Conservation (phyloP, 2,113 vertebrate species). For the Polypterus senegalus region DNA sequence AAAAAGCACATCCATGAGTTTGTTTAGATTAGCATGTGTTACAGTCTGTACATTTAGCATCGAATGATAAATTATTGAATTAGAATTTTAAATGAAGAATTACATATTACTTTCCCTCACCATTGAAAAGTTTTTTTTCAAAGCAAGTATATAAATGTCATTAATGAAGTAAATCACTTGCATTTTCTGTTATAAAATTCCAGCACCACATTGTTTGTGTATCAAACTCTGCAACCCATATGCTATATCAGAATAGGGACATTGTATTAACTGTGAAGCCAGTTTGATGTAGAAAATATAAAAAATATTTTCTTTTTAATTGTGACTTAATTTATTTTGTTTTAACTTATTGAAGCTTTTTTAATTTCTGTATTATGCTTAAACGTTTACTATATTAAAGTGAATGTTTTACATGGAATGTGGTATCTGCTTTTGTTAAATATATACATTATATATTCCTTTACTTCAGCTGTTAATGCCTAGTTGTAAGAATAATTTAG, state of each 20-base stretch:
- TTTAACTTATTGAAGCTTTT: no score
- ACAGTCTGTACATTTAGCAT: no score
- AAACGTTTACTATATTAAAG: no score
- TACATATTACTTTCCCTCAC: constrained; percentile 8
- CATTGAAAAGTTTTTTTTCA: constrained; percentile 5
- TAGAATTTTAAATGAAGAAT: not conserved
- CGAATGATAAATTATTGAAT: no score
- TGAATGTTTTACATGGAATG: no score
- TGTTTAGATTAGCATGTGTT: no score
- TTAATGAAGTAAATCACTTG: not conserved
- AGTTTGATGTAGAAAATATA: no score
- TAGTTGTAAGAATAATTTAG: not conserved
- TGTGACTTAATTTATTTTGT: no score
- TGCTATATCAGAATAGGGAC: constrained; percentile 1
- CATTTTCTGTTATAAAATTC: constrained; percentile 1
- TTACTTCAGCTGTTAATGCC: not conserved
- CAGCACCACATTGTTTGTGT: constrained; percentile 7
- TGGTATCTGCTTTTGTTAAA: no score
- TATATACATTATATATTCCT: not conserved
- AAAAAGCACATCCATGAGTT: no score
- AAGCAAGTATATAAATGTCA: constrained; percentile 2
- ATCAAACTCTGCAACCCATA: constrained; percentile 5
- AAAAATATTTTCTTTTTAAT: no score
- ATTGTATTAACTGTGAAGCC: not conserved
- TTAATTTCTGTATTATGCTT: no score